These are phyloP conservation scores for Ostrea edulis DNA, from an alignment of 1,140 invertebrate genomes.

Conservation along the genomic window DNA sequence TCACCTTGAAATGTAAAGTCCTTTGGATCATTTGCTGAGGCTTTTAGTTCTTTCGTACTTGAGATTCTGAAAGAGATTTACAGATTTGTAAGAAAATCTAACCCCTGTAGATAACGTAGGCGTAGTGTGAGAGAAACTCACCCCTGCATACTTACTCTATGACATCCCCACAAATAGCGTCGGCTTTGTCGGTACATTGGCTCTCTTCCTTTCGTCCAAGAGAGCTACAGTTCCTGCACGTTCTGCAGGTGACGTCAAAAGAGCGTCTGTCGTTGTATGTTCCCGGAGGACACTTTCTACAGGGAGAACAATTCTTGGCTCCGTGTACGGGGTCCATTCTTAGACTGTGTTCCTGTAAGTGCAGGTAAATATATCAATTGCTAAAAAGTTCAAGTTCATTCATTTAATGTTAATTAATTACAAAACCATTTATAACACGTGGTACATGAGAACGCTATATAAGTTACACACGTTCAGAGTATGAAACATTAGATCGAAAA, in stretches of 20 bases:
- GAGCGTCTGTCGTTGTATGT: constrained; percentile 17
- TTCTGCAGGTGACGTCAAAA: neutral
- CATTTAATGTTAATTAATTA: too few relatives aligned
- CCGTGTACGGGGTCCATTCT: constrained; percentile 6
- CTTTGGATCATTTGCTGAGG: neutral
- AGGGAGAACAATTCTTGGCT: neutral
- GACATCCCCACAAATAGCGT: constrained; percentile 22
- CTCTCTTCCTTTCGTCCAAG: neutral
- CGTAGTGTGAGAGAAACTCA: too few relatives aligned
- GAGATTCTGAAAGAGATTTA: neutral
- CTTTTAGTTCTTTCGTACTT: neutral
- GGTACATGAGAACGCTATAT: too few relatives aligned
- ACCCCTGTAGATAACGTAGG: neutral
- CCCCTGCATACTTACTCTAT: neutral
- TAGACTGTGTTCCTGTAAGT: constrained; percentile 8
- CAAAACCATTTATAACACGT: neutral
- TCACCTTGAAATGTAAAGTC: neutral
- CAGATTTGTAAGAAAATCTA: neutral
- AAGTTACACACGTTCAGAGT: too few relatives aligned
- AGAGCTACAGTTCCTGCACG: constrained; percentile 4
- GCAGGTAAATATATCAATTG: neutral
- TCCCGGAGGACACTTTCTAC: neutral
- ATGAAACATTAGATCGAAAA: too few relatives aligned
- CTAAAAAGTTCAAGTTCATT: neutral
- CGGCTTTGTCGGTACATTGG: neutral